These are phyloP conservation scores for Holacanthella duospinosa DNA, from an alignment of 2,888 invertebrate species.

Conservation along the genomic window DNA sequence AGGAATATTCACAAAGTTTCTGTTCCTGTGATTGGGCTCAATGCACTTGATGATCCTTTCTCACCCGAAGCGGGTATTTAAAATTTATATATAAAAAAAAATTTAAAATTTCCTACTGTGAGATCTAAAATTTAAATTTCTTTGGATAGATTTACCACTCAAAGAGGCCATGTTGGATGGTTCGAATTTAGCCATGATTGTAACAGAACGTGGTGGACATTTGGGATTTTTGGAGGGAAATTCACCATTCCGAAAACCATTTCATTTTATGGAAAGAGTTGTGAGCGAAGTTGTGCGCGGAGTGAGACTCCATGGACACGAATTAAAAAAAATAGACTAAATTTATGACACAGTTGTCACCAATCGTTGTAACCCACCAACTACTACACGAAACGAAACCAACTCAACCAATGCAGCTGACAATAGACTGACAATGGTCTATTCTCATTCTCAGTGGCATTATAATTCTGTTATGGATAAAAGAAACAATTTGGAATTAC, in stretches of 20 bases:
- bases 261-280: not conserved
- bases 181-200: conserved; percentile 39
- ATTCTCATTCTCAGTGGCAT: no score
- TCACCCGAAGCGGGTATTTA: conserved; percentile 58
- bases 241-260: not conserved
- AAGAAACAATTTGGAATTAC: no score
- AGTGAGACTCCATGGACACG: not conserved
- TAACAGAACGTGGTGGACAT: conserved; percentile 18
- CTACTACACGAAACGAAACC: not conserved
- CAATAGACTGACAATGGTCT: no score
- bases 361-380: no score
- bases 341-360: not conserved
- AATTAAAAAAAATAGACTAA: not conserved
- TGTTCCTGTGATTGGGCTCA: conserved; percentile 68
- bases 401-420: conserved; percentile 2
- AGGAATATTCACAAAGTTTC: conserved; percentile 62
- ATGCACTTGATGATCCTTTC: conserved; percentile 81
- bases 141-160: conserved; percentile 53
- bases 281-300: not conserved
- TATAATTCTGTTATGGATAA: no score
- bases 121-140: not conserved
- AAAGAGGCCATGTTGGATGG: conserved; percentile 52
- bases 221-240: conserved; percentile 55
- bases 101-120: not conserved
- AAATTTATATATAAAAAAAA: not conserved